A percentile compares a stretch with the other conserved stretches of the same genome.
phyloP scores from a whole-genome alignment of 2,113 vertebrate genomes.

The Cyanistes caeruleus region DNA sequence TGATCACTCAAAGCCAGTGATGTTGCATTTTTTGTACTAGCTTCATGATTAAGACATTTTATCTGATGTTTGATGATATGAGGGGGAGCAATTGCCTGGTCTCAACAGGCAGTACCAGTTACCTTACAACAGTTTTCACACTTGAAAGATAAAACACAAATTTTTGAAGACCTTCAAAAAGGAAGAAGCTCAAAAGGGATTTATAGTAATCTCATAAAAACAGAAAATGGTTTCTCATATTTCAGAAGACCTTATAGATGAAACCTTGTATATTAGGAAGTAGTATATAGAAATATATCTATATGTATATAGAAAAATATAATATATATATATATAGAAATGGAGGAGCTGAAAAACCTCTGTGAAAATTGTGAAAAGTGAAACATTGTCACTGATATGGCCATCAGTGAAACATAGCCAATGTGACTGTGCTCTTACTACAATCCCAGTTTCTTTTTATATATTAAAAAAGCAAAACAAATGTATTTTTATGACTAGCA shows the following conservation, averaged over 20 bases:
- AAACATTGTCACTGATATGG: not conserved
- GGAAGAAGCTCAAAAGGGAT: not conserved
- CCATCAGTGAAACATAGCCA: not conserved
- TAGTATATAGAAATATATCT: too few relatives aligned
- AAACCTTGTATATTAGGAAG: not conserved
- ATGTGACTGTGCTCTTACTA: not conserved
- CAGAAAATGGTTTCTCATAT: not conserved
- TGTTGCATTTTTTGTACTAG: not conserved
- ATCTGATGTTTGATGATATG: not conserved
- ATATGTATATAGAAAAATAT: too few relatives aligned
- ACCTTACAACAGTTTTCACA: not conserved
- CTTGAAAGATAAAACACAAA: not conserved
- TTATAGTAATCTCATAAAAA: not conserved
- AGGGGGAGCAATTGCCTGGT: not conserved
- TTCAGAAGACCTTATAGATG: not conserved
- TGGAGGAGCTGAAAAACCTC: not conserved
- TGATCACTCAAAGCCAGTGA: not conserved
- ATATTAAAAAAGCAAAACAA: not conserved
- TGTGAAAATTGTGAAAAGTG: not conserved
- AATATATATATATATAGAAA: not conserved
- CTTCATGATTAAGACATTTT: not conserved
- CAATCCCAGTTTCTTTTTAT: not conserved
- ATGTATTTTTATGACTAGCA: not conserved
- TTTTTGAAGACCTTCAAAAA: not conserved
- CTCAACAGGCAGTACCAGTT: not conserved